phyloP scores from a whole-genome alignment of 2,113 vertebrate genomes.

The Mastomys natalensis region DNA sequence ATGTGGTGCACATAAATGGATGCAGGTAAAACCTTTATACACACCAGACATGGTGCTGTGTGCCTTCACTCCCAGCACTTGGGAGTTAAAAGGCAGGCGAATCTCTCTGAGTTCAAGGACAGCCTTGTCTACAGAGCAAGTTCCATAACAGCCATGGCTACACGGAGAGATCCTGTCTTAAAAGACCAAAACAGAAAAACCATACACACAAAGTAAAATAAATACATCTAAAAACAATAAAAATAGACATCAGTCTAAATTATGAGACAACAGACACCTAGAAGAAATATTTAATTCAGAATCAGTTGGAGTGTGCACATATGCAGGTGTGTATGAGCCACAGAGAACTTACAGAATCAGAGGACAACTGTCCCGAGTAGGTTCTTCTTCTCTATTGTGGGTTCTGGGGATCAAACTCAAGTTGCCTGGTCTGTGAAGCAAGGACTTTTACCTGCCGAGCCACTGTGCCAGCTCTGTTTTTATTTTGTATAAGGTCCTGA shows the following conservation, averaged over 20 bases:
- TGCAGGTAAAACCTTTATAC: background rate
- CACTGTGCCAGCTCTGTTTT: background rate
- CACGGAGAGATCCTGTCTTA: background rate
- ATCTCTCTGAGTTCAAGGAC: background rate
- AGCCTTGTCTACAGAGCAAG: background rate
- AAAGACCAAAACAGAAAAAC: background rate
- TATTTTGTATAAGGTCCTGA: background rate
- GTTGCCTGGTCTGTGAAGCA: background rate
- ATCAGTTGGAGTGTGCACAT: background rate
- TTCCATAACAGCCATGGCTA: background rate
- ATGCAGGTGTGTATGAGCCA: background rate
- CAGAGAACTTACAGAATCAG: background rate
- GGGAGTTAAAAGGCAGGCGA: background rate
- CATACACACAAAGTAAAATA: background rate
- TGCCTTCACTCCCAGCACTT: background rate
- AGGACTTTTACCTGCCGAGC: background rate
- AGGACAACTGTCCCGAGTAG: background rate
- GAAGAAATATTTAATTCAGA: conserved; percentile 38
- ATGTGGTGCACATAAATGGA: background rate
- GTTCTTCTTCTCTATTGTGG: background rate
- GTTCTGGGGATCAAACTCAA: background rate
- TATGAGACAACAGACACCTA: background rate
- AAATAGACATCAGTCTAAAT: background rate
- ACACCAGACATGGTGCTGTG: background rate
- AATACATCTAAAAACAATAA: background rate